Percentiles rank a stretch among this genome's conserved stretches.
These are phyloP conservation scores for Seriola dumerili DNA, from an alignment of 2,113 vertebrate genomes.

Conservation along the genomic window DNA sequence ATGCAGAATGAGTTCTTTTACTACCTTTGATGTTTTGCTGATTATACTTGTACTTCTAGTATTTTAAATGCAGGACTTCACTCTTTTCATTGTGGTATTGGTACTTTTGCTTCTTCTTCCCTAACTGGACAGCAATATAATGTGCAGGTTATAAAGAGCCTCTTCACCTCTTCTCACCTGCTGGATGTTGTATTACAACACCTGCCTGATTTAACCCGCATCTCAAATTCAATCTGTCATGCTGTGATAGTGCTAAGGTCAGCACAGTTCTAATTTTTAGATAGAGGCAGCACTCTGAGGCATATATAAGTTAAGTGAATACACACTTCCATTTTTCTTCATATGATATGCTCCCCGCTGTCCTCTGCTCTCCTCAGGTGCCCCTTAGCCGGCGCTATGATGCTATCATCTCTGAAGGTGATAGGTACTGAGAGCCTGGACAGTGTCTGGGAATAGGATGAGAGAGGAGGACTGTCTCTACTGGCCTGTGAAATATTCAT, in stretches of 20 bases:
- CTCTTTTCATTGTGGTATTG: neutral
- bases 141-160: neutral
- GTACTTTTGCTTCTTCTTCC: neutral
- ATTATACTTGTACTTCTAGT: neutral
- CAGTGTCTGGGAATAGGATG: slow-evolving; percentile 67
- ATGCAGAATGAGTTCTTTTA: neutral
- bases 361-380: slow-evolving; percentile 41
- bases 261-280: slow-evolving; percentile 17
- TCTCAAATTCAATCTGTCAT: slow-evolving; percentile 12
- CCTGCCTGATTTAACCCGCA: slow-evolving; percentile 26
- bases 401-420: slow-evolving; percentile 69
- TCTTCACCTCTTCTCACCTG: slow-evolving; percentile 12
- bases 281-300: slow-evolving; percentile 19
- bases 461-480: slow-evolving; percentile 72
- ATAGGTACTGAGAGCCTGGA: slow-evolving; percentile 73
- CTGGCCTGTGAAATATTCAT: slow-evolving; percentile 84
- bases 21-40: neutral
- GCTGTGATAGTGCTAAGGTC: slow-evolving; percentile 24
- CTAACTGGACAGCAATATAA: neutral
- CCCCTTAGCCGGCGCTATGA: slow-evolving; percentile 25
- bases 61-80: neutral
- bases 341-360: slow-evolving; percentile 39
- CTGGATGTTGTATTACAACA: neutral
- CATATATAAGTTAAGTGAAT: slow-evolving; percentile 39
- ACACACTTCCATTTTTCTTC: slow-evolving; percentile 51